These are phyloP conservation scores for Nibea coibor DNA, from an alignment of 2,113 vertebrate species.

Conservation along the genomic window DNA sequence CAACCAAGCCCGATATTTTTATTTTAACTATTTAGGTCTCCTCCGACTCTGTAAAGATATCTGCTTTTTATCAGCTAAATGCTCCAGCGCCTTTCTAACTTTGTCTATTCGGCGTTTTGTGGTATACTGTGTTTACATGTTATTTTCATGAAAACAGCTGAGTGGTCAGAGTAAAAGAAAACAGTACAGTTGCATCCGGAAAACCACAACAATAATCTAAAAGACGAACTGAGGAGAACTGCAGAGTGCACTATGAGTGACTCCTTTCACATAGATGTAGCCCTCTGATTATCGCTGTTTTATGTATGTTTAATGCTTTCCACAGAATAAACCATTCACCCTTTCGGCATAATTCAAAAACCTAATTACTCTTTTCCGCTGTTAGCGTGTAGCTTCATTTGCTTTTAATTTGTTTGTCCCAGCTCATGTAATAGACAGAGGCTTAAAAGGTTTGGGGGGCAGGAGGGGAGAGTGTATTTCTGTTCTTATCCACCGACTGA, in stretches of 20 bases:
- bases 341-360: not conserved
- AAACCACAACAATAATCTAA: not conserved
- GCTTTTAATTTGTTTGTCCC: not conserved
- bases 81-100: not conserved
- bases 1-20: not conserved
- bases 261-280: not conserved
- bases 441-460: not conserved
- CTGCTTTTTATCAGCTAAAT: not conserved
- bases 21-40: not conserved
- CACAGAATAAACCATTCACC: not conserved
- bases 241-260: no score
- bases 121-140: not conserved
- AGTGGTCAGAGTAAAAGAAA: not conserved
- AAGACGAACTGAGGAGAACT: no score
- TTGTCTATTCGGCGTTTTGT: not conserved
- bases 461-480: not conserved
- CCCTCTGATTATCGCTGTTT: not conserved
- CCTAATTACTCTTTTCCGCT: not conserved
- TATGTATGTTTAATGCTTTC: no score
- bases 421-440: not conserved
- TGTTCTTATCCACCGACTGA: conserved; percentile 7
- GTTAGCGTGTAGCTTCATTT: conserved; percentile 1
- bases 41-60: not conserved
- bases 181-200: not conserved
- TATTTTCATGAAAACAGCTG: not conserved